A percentile compares a stretch with the other conserved stretches of the same genome.
These are phyloP conservation scores for Sula dactylatra DNA, from an alignment of 2,113 vertebrate species.

Conservation along the genomic window DNA sequence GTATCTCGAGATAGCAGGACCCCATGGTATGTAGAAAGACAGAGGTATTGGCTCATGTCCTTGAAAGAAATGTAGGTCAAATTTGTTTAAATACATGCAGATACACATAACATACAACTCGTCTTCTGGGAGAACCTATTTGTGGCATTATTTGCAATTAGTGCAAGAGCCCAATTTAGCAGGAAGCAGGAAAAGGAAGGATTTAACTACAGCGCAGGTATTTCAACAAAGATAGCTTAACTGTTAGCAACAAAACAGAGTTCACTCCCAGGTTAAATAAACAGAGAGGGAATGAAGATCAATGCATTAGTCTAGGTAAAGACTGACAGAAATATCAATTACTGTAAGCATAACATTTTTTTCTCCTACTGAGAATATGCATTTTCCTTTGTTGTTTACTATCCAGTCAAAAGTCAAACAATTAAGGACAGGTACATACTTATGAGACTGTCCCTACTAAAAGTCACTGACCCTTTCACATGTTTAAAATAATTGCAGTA, in stretches of 20 bases:
- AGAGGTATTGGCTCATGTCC: neutral
- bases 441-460: neutral
- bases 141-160: neutral
- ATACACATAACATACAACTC: neutral
- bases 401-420: neutral
- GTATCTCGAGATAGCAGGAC: neutral
- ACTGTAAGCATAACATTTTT: neutral
- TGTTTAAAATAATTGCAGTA: neutral
- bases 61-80: neutral
- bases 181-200: neutral
- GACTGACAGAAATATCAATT: neutral
- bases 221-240: neutral
- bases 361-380: neutral
- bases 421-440: neutral
- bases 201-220: neutral
- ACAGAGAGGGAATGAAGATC: neutral
- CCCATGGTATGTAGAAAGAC: neutral
- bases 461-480: neutral
- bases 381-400: neutral
- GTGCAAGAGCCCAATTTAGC: neutral
- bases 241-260: neutral
- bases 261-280: neutral
- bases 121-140: neutral
- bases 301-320: too few species aligned
- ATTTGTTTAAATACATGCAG: neutral